Percentiles rank a stretch among this genome's conserved stretches.
These are phyloP conservation scores for Muricea muricata DNA, from an alignment of 92 coral and sea anemone genomes.

Conservation along the genomic window DNA sequence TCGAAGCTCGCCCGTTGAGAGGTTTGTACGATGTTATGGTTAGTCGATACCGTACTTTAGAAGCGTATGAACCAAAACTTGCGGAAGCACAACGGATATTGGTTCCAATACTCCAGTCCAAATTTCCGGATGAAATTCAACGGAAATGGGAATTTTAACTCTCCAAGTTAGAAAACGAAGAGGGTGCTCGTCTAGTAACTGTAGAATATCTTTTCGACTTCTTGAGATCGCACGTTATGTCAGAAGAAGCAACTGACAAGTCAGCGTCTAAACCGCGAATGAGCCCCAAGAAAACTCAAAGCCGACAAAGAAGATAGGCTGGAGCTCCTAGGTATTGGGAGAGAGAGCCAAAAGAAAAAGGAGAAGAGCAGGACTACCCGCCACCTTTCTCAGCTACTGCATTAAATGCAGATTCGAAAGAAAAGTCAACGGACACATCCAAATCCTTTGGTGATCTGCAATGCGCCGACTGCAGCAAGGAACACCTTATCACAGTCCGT, in stretches of 20 bases:
- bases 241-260: too few species aligned
- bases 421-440: background rate
- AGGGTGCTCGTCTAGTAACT: constrained; percentile 14
- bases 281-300: background rate
- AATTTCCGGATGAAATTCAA: constrained; percentile 22
- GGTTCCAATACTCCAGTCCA: too few species aligned
- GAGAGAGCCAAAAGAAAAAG: too few species aligned
- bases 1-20: constrained; percentile 15
- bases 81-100: too few species aligned
- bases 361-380: too few species aligned
- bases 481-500: background rate
- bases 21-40: constrained; percentile 27
- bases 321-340: too few species aligned
- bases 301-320: too few species aligned
- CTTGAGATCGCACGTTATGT: too few species aligned
- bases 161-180: constrained; percentile 9
- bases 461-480: background rate
- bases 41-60: constrained; percentile 29
- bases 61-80: too few species aligned
- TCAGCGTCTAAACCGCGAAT: too few species aligned
- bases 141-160: too few species aligned
- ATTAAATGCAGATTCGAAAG: background rate
- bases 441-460: background rate
- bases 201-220: too few species aligned
- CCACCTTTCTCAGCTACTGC: constrained; percentile 8